Evolutionary conservation across 1,140 invertebrate species (phyloP).

Genomic region (Drosophila kurseongensis): DNA sequence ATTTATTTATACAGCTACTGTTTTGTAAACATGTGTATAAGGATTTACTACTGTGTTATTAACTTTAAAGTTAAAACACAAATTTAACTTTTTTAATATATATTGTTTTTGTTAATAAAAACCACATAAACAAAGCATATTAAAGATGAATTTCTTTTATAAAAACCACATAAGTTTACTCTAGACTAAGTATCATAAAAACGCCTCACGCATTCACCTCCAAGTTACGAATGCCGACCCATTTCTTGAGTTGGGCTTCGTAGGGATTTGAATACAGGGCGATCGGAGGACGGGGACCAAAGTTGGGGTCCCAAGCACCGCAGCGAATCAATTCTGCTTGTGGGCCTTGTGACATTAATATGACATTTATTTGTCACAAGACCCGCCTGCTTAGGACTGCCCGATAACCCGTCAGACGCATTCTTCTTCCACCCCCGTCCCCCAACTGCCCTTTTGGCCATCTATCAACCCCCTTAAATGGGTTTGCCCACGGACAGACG

Average conservation of each 20-base stretch:
- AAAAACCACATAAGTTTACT: too few relatives aligned
- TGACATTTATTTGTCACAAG: conserved; percentile 80
- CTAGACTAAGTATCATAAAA: not conserved
- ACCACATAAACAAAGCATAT: too few relatives aligned
- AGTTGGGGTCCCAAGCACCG: conserved; percentile 21
- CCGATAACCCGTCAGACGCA: conserved; percentile 51
- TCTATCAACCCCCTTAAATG: conserved; percentile 17
- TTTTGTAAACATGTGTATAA: too few relatives aligned
- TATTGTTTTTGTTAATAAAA: too few relatives aligned
- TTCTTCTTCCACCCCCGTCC: not conserved
- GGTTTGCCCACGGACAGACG: conserved; percentile 48
- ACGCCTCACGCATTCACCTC: conserved; percentile 10
- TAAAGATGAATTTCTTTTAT: too few relatives aligned
- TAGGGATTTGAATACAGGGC: conserved; percentile 62
- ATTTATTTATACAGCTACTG: too few relatives aligned
- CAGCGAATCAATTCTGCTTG: conserved; percentile 69
- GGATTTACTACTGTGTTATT: too few relatives aligned
- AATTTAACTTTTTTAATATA: too few relatives aligned
- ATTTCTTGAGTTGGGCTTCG: conserved; percentile 12
- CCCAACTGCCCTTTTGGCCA: not conserved
- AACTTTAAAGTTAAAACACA: too few relatives aligned
- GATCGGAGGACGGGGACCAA: conserved; percentile 4
- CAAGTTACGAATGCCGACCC: not conserved
- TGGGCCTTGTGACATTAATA: conserved; percentile 75
- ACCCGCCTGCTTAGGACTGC: conserved; percentile 56